Conservation (phyloP, 2,113 vertebrate species). For the Paedocypris sp. region DNA sequence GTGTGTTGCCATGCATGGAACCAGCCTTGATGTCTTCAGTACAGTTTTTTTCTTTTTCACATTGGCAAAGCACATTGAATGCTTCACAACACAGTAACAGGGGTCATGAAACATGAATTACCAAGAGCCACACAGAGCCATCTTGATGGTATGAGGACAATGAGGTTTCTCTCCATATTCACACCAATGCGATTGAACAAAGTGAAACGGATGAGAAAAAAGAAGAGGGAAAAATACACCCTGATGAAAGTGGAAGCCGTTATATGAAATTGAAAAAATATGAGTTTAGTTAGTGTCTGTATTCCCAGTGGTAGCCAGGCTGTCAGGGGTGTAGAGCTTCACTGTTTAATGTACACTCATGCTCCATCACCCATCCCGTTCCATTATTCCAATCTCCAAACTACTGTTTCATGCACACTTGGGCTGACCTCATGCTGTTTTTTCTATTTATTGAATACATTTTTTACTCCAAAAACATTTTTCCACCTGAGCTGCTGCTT, state of each 20-base stretch:
- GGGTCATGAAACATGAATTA: constrained; percentile 34
- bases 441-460: constrained; percentile 99
- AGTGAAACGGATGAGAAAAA: constrained; percentile 20
- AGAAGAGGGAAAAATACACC: neutral
- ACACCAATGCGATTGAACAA: constrained; percentile 51
- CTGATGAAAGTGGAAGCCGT: constrained; percentile 75
- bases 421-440: constrained; percentile 88
- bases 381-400: constrained; percentile 90
- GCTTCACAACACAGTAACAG: constrained; percentile 31
- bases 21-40: neutral
- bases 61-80: neutral
- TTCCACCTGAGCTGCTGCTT: constrained; percentile 98
- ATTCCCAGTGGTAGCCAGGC: constrained; percentile 81
- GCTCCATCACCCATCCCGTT: constrained; percentile 90
- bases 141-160: constrained; percentile 2
- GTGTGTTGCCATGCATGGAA: neutral
- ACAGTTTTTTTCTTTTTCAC: constrained; percentile 4
- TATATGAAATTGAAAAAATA: constrained; percentile 95
- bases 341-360: constrained; percentile 98
- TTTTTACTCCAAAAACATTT: constrained; percentile 92
- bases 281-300: constrained; percentile 96
- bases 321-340: constrained; percentile 82
- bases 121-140: constrained; percentile 28
- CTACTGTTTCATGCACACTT: constrained; percentile 93
- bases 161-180: constrained; percentile 25